A percentile compares a stretch with the other conserved stretches of the same genome.
phyloP scores from a whole-genome alignment of 2,797 vertebrate genomes.

The Bovichtus variegatus region DNA sequence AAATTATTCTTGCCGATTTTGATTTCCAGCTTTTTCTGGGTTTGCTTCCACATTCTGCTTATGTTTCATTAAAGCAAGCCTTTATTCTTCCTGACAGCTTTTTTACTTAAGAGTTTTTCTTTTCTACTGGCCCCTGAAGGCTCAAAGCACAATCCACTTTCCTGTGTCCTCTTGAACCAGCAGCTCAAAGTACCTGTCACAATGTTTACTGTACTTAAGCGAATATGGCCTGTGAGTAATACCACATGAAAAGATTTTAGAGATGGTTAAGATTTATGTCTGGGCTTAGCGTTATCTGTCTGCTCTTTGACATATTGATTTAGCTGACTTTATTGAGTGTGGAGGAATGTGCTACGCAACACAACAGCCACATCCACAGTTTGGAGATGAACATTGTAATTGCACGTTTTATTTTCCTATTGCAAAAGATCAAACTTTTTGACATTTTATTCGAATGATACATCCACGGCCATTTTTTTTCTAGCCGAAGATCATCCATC shows the following conservation, averaged over 20 bases:
- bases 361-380: constrained; percentile 55
- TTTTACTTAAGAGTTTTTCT: constrained; percentile 59
- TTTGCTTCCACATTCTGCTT: constrained; percentile 43
- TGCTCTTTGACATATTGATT: constrained; percentile 83
- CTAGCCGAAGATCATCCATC: neutral
- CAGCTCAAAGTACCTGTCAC: constrained; percentile 79
- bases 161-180: constrained; percentile 78
- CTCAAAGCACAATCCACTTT: constrained; percentile 66
- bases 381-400: constrained; percentile 31
- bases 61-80: constrained; percentile 68
- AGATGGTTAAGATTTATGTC: constrained; percentile 79
- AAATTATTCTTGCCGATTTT: constrained; percentile 7
- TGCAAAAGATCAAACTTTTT: constrained; percentile 9
- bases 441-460: neutral
- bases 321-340: constrained; percentile 82
- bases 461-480: neutral
- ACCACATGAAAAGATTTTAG: constrained; percentile 80
- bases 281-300: constrained; percentile 78
- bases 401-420: constrained; percentile 30
- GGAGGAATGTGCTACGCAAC: constrained; percentile 76
- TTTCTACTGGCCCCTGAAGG: constrained; percentile 17
- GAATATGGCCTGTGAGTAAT: constrained; percentile 77
- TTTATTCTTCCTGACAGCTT: constrained; percentile 60
- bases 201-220: constrained; percentile 81
- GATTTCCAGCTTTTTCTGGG: constrained; percentile 24